These are phyloP conservation scores for Nephrocerus scutellatus DNA, from an alignment of 2,888 invertebrate genomes.

Conservation along the genomic window DNA sequence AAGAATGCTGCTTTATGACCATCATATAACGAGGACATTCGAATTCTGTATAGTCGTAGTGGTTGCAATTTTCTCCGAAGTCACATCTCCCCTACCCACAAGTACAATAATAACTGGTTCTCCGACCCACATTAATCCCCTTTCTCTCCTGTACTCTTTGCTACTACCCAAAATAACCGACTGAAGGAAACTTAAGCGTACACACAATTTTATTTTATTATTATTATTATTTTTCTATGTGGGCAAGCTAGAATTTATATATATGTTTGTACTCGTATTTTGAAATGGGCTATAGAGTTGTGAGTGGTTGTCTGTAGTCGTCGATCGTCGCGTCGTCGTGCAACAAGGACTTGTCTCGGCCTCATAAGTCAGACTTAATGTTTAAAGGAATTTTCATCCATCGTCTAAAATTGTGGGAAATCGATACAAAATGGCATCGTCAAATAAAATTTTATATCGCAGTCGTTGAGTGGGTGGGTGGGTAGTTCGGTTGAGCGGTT, in stretches of 20 bases:
- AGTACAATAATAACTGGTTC: too few species aligned
- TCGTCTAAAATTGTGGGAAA: conserved; percentile 33
- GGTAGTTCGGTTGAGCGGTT: not conserved
- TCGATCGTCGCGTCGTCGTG: not conserved
- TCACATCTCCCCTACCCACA: too few species aligned
- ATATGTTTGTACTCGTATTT: conserved; percentile 3
- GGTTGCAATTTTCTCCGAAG: too few species aligned
- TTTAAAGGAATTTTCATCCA: conserved; percentile 26
- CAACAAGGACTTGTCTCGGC: conserved; percentile 14
- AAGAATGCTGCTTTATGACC: too few species aligned
- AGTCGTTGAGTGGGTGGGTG: conserved; percentile 10
- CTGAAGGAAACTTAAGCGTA: conserved; percentile 26
- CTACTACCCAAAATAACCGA: too few species aligned
- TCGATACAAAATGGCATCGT: conserved; percentile 37
- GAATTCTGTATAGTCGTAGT: too few species aligned
- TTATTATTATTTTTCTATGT: conserved; percentile 30
- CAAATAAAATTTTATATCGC: conserved; percentile 35
- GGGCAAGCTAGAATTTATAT: conserved; percentile 23
- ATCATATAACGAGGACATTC: too few species aligned
- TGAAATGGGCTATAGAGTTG: conserved; percentile 8
- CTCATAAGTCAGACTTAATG: conserved; percentile 35
- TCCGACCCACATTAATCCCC: too few species aligned
- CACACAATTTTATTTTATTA: conserved; percentile 32
- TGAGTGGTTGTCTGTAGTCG: conserved; percentile 8
- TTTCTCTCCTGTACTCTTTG: too few species aligned